Evolutionary conservation across 2,888 invertebrate species (phyloP).

Genomic region (Incurvaria masculella): DNA sequence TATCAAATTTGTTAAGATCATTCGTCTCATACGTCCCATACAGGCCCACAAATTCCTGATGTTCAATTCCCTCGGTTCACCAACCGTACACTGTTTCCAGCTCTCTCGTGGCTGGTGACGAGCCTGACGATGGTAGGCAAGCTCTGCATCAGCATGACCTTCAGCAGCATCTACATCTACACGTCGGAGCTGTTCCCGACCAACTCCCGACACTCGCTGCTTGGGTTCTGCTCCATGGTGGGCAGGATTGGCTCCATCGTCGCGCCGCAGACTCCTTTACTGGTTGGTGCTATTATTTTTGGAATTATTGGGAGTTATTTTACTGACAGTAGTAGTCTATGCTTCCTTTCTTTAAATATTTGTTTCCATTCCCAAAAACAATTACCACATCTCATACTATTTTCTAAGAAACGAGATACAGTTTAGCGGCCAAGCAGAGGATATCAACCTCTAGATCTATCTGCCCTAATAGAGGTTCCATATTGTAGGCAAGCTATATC

Average conservation of each 20-base stretch:
- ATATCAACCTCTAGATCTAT: background rate
- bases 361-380: background rate
- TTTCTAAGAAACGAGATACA: background rate
- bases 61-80: too few relatives aligned
- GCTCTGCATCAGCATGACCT: slow-evolving; percentile 45
- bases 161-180: slow-evolving; percentile 50
- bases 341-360: background rate
- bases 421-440: background rate
- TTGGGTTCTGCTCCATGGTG: slow-evolving; percentile 63
- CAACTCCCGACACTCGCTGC: slow-evolving; percentile 56
- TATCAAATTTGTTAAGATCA: too few relatives aligned
- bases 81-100: too few relatives aligned
- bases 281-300: slow-evolving; percentile 38
- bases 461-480: background rate
- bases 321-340: background rate
- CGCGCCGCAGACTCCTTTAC: slow-evolving; percentile 64
- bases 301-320: too few relatives aligned
- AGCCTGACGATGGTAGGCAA: slow-evolving; percentile 50
- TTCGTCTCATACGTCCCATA: too few relatives aligned
- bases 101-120: slow-evolving; percentile 42
- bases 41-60: too few relatives aligned
- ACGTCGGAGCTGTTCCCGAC: slow-evolving; percentile 70
- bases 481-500: slow-evolving; percentile 36
- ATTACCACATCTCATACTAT: background rate
- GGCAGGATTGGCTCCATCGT: slow-evolving; percentile 63